Conservation (phyloP, 2,888 invertebrate genomes). For the Drosophila cognata region DNA sequence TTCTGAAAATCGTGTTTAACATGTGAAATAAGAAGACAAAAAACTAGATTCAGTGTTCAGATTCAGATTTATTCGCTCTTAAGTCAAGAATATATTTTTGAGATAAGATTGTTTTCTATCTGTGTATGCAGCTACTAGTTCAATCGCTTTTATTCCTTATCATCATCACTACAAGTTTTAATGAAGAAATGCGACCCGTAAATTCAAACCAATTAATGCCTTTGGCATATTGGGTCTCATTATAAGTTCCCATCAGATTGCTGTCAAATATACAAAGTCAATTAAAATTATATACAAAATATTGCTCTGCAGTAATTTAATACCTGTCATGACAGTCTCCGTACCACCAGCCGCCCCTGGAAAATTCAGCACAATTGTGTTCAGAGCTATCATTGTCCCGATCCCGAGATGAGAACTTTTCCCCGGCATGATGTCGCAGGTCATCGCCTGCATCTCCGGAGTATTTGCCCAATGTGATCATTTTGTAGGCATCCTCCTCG, state of each 20-base stretch:
- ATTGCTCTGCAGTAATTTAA: not conserved
- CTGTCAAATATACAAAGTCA: not conserved
- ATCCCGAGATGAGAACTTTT: not conserved
- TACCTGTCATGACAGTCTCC: fast-evolving
- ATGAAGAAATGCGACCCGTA: not conserved
- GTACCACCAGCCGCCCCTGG: not conserved
- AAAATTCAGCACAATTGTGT: not conserved
- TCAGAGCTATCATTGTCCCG: not conserved
- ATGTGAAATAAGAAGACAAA: not conserved
- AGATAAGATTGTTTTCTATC: not conserved
- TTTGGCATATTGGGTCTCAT: not conserved
- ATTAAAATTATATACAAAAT: not conserved
- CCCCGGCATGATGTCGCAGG: fast-evolving
- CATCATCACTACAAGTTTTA: not conserved
- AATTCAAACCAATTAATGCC: not conserved
- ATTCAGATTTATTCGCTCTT: not conserved
- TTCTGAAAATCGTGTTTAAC: too few relatives aligned
- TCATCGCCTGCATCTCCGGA: not conserved
- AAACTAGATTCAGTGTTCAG: not conserved
- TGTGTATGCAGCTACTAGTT: not conserved
- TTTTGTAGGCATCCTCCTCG: not conserved
- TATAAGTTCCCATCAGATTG: not conserved
- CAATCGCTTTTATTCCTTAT: not conserved
- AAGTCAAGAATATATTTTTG: not conserved
- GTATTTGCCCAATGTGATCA: not conserved